A percentile compares a stretch with the other conserved stretches of the same genome.
Evolutionary conservation across 2,888 invertebrate genomes (phyloP).

Genomic region (Enchytraeus crypticus): DNA sequence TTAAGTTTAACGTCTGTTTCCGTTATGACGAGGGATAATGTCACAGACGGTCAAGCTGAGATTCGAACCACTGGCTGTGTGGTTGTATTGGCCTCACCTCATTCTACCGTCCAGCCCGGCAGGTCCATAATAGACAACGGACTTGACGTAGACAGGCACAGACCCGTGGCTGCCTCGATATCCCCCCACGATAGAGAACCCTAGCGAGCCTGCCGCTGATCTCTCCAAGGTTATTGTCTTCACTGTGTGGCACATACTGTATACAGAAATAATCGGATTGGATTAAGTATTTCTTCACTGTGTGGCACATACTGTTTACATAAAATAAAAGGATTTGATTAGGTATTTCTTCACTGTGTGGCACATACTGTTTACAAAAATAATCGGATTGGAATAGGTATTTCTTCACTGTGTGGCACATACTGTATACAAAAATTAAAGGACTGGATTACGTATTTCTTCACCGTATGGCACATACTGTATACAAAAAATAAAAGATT

Average conservation of each 20-base stretch:
- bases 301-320: too few species aligned
- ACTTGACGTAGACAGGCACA: slow-evolving; percentile 51
- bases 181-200: slow-evolving; percentile 52
- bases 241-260: slow-evolving; percentile 45
- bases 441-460: too few species aligned
- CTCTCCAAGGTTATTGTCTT: slow-evolving; percentile 47
- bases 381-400: not conserved
- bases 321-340: too few species aligned
- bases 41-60: too few species aligned
- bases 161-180: slow-evolving; percentile 46
- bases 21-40: too few species aligned
- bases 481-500: slow-evolving; percentile 1
- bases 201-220: slow-evolving; percentile 46
- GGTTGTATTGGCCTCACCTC: too few species aligned
- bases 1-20: too few species aligned
- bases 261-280: slow-evolving; percentile 1
- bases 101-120: slow-evolving; percentile 45
- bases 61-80: too few species aligned
- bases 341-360: slow-evolving; percentile 47
- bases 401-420: too few species aligned
- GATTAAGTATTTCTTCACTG: not conserved
- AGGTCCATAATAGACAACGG: slow-evolving; percentile 46
- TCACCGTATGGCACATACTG: slow-evolving; percentile 46
- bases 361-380: slow-evolving; percentile 35
- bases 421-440: too few species aligned